Percentiles rank a stretch among this genome's conserved stretches.
Conservation (phyloP, 2,797 vertebrate genomes). For the Pseudocheirus occidentalis region DNA sequence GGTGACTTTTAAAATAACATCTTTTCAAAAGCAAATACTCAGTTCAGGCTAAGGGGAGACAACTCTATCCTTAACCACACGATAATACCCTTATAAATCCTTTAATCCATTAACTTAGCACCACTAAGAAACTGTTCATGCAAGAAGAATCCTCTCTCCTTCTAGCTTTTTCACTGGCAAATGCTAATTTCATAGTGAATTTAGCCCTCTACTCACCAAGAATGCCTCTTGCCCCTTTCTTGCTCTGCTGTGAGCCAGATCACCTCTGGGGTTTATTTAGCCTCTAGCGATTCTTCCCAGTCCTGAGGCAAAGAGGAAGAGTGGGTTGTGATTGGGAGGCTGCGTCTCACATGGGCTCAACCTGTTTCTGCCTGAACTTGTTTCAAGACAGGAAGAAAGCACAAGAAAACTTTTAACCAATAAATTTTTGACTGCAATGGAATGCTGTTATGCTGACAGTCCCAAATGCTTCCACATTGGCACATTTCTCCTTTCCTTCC, state of each 20-base stretch:
- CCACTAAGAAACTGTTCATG: neutral
- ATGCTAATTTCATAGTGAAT: neutral
- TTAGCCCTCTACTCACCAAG: neutral
- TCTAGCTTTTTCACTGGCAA: neutral
- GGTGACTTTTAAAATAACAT: neutral
- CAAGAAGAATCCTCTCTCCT: neutral
- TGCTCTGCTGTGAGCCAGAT: accelerated
- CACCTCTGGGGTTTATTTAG: constrained; percentile 48
- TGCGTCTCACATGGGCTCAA: constrained; percentile 77
- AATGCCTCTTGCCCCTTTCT: neutral
- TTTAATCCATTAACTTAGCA: neutral
- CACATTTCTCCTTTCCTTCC: neutral
- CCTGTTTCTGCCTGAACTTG: constrained; percentile 81
- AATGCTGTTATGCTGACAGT: constrained; percentile 65
- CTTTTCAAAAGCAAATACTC: constrained; percentile 21
- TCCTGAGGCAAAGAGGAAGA: constrained; percentile 50
- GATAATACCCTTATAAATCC: neutral
- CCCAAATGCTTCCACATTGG: neutral
- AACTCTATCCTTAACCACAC: constrained; percentile 1
- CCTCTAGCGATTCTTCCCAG: constrained; percentile 66
- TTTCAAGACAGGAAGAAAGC: constrained; percentile 51
- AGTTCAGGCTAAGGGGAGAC: constrained; percentile 25
- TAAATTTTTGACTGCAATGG: constrained; percentile 72
- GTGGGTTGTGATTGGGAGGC: constrained; percentile 81
- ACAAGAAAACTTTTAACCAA: constrained; percentile 70